Evolutionary conservation across 2,113 vertebrate species (phyloP), one percentile per base, ranked within the genome.

Genomic region (Peromyscus maniculatus): DNA sequence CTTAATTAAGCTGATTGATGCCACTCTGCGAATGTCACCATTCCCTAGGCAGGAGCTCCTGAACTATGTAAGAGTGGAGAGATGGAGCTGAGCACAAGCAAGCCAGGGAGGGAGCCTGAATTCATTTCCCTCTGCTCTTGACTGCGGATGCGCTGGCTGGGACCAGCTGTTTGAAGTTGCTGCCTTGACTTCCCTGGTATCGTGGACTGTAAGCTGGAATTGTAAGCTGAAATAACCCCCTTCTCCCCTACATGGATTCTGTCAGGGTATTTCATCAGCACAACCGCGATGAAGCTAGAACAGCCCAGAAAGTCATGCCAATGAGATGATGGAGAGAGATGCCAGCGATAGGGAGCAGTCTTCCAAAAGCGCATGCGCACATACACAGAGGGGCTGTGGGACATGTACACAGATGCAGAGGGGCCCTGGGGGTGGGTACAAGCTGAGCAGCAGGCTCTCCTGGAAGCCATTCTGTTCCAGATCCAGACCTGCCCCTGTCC

Each of bases 381-480:
- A 77, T 12, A 74, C n/a, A 49, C n/a, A 26, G 55, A 39, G 22
- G 80, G 22, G 1, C 36, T 15, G 12, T 39, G 36, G 52, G 33
- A n/a, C 52, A 22, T 12, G 33, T 52, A 5, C 28, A 33, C 52
- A 15, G 1, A 28, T 4, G 3, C 82, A 43, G 57, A 84, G 57
- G 36, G 39, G 26, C 59, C 3, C 0, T 31, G 39, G 26, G 43
- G 43, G 19, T 33, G 43, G 83, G 46, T 33, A 62, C 57, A 83
- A 39, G 80, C 57, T 83, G 36, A 17, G 24, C 10, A 87, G 64
- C 19, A 22, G 43, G 36, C 12, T n/a, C 13, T 26, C 21, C 66
- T 2, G 2, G 28, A 39, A 12, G 49, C 43, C 39, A 3, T 28
- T 2, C 17, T 39, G n/a, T 10, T 6, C 24, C 4, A 7, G 49